Evolutionary conservation across 2,888 invertebrate species (phyloP).

Genomic region (Pseudanteris insignis): DNA sequence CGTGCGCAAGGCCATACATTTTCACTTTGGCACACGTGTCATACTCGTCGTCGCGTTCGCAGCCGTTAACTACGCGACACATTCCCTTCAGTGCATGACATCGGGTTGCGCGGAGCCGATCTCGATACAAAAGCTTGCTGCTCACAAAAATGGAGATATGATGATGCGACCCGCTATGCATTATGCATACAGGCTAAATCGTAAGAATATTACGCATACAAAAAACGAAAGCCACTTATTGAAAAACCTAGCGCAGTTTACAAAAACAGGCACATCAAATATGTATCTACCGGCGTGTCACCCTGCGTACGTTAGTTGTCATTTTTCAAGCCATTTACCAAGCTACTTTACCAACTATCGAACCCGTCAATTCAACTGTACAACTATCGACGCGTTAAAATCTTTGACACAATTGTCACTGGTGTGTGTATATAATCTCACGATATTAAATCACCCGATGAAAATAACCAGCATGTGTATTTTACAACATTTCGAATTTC

Average conservation of each 20-base stretch:
- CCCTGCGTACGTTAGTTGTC: too few species aligned
- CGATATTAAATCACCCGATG: too few species aligned
- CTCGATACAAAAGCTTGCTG: slow-evolving; percentile 55
- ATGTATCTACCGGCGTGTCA: too few species aligned
- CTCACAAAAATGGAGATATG: slow-evolving; percentile 64
- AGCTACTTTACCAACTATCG: too few species aligned
- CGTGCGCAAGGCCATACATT: slow-evolving; percentile 62
- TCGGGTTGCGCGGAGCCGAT: slow-evolving; percentile 35
- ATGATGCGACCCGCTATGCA: slow-evolving; percentile 65
- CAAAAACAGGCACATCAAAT: slow-evolving; percentile 25
- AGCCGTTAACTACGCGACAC: slow-evolving; percentile 50
- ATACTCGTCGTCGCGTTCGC: slow-evolving; percentile 58
- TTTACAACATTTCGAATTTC: too few species aligned
- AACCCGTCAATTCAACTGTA: too few species aligned
- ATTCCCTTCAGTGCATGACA: too few species aligned
- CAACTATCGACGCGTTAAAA: too few species aligned
- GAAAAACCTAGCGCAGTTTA: slow-evolving; percentile 42
- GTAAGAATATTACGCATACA: slow-evolving; percentile 46
- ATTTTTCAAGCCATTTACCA: slow-evolving; percentile 19
- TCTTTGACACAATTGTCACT: too few species aligned
- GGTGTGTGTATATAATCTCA: too few species aligned
- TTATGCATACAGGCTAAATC: slow-evolving; percentile 55
- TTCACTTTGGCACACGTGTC: slow-evolving; percentile 67
- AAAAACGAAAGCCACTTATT: slow-evolving; percentile 52
- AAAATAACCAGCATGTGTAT: too few species aligned